Conservation (phyloP, 2,888 invertebrate species). For the Cataglyphis cursor region DNA sequence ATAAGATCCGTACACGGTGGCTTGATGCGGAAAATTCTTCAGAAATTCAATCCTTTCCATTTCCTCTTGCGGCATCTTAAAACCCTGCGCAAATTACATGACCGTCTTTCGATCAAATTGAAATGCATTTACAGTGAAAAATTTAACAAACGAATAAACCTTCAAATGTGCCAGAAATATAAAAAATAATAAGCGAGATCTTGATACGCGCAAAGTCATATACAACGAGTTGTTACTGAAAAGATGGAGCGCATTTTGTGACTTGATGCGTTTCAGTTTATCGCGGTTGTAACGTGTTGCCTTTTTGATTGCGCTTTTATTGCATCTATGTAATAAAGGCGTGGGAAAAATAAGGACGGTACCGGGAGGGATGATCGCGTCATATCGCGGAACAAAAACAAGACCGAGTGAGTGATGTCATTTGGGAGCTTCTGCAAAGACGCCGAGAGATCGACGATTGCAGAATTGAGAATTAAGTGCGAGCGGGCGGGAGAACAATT, state of each 20-base stretch:
- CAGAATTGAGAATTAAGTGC: slow-evolving; percentile 27
- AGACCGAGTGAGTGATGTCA: not conserved
- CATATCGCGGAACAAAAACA: slow-evolving; percentile 6
- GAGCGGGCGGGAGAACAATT: not conserved
- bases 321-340: not conserved
- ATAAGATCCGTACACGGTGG: slow-evolving; percentile 76
- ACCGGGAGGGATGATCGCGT: not conserved
- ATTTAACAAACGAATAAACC: not conserved
- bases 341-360: not conserved
- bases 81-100: slow-evolving; percentile 62
- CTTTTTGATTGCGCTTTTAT: not conserved
- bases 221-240: not conserved
- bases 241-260: not conserved
- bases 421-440: slow-evolving; percentile 10
- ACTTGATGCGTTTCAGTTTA: not conserved
- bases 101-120: not conserved
- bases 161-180: not conserved
- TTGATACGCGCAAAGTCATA: not conserved
- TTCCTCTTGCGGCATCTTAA: slow-evolving; percentile 70
- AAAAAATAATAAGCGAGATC: not conserved
- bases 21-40: slow-evolving; percentile 71
- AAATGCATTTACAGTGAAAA: not conserved
- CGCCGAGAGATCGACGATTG: slow-evolving; percentile 1
- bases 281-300: not conserved
- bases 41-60: slow-evolving; percentile 71